Evolutionary conservation across 2,797 vertebrate genomes (phyloP), one percentile per base, ranked within the genome.

Genomic region (Hemitrygon akajei): DNA sequence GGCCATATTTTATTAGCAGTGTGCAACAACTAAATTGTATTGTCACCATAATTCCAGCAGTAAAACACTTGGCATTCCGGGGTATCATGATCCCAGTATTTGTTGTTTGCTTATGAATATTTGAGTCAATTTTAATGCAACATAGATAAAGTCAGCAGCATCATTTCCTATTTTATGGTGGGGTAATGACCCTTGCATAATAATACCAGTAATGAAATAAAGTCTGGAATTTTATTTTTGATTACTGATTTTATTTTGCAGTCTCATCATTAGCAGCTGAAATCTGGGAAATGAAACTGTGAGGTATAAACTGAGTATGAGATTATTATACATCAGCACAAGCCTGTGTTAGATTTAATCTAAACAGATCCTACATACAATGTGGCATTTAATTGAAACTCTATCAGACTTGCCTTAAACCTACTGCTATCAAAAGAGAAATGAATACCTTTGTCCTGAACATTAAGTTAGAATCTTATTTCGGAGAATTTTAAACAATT

Each of bases 1-100:
- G 91, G 91, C 25, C 71, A 58, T 73, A 76, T 93, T 93, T 93
- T 93, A 93, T 93, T 76, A 75, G 91, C 75, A 22, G 37, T 47
- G 20, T 40, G n/a, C 12, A 73, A 69, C 89, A 73, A 20, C 69
- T 92, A 40, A 40, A 40, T 92, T 63, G 30, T 16, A 3, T 89
- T 89, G 84, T 34, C n/a, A 34, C 60, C 71, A 93, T 40, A 93
- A 47, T 56, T 40, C 12, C 22, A 7, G 71, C 71, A 93, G 40
- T 93, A 75, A 93, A 92, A 76, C 71, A 76, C 75, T 93, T 58
- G 30, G 40, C 66, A 92, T 11, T 73, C 9, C 91, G 34, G 16
- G 27, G 9, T 58, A 93, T 76, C 76, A 75, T 20, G 4, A 18
- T 76, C 22, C 12, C 40, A 30, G 40, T 10, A 75, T 76, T 56